Base-by-base conservation (phyloP, 2,797 vertebrate species). In the Brotula barbata region DNA sequence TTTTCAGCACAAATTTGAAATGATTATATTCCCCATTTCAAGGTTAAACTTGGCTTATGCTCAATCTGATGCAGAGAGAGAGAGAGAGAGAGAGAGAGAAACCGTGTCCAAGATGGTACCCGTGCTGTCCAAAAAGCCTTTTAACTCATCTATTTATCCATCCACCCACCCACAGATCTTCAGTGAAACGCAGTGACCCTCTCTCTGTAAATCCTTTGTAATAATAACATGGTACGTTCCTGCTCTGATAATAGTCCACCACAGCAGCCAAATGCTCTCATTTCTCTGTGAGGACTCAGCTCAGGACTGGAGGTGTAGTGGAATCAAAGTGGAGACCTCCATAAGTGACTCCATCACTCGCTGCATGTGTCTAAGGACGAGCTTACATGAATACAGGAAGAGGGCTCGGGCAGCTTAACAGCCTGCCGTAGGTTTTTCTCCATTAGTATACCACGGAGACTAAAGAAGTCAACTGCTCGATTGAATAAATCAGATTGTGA, bases 401-500 rank as follows among this genome's bases (percentile, higher is more conserved):
- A 77, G 70, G 70, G 68, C 71, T 51, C 55, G 15, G 44, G 62
- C 68, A 74, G 68, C 68, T 80, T 70, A 72, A 53, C 56, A 46
- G 73, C 68, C 77, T 68, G 42, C 59, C 66, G 63, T 49, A 47
- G 75, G 64, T 76, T 71, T 75, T 65, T 45, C 67, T 53, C 60
- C 61, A 74, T 82, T 62, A 72, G 66, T 55, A 55, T 56, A 76
- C 82, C 58, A 17, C 71, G 5, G 70, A 83, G 78, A 83, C 62
- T 62, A 73, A 72, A 62, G 75, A 77, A 84, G 82, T 87, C 83
- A 83, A 79, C 77, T 57, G 54, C 63, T 73, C 34, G 21, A 60
- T 73, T 86, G 71, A 83, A 85, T 86, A 84, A 89, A 88, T 87
- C 64, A 81, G 70, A 75, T 69, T 68, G 73, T 78, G 75, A 85